Evolutionary conservation across 2,888 invertebrate genomes (phyloP).

Genomic region (Eupithecia insigniata): DNA sequence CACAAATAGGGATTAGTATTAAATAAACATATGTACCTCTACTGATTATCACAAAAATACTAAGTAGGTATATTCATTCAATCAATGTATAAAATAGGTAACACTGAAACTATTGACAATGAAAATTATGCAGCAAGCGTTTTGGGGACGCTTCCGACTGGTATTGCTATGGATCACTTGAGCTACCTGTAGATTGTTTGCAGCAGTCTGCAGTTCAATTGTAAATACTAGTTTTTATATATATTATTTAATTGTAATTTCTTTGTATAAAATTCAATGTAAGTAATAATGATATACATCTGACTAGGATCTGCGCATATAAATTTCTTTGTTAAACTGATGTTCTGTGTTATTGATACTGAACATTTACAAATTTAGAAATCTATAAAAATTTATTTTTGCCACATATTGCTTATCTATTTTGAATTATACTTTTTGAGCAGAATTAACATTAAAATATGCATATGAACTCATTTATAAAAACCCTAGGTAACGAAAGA

Average conservation of each 20-base stretch:
- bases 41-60: neutral
- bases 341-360: too few relatives aligned
- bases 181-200: too few relatives aligned
- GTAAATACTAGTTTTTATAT: too few relatives aligned
- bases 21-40: neutral
- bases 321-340: neutral
- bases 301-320: slow-evolving; percentile 6
- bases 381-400: neutral
- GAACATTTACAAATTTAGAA: too few relatives aligned
- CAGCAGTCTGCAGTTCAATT: too few relatives aligned
- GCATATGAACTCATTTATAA: slow-evolving; percentile 5
- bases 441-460: slow-evolving; percentile 3
- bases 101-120: too few relatives aligned
- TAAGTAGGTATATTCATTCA: neutral
- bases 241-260: too few relatives aligned
- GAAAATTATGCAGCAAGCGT: too few relatives aligned
- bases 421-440: slow-evolving; percentile 6
- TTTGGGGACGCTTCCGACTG: too few relatives aligned
- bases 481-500: neutral
- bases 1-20: neutral
- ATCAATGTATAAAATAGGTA: too few relatives aligned
- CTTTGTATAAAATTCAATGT: neutral
- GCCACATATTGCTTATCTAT: neutral
- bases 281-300: neutral
- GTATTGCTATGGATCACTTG: too few relatives aligned